Evolutionary conservation across 2,113 vertebrate genomes (phyloP), one percentile per base, ranked within the genome.

Genomic region (Patagioenas fasciata): DNA sequence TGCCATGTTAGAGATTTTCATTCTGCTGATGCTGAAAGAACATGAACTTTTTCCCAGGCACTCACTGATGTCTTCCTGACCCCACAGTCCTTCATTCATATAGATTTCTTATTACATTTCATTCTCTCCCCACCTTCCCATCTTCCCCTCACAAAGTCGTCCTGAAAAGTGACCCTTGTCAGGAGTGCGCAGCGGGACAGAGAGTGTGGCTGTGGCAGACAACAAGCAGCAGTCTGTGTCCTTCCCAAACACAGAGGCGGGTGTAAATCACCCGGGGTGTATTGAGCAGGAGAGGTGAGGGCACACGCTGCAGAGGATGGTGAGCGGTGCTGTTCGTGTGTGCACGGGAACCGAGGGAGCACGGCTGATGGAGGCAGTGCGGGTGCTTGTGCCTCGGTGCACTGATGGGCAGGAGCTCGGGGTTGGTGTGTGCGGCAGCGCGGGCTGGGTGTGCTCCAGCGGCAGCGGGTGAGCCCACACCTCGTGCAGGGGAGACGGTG

Each of bases 261-360:
- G 15, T n/a, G 48, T 7, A 48, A 15, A 36, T 24, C 5, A 31
- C 12, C 15, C 12, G 40, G 13, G 13, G 5, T 3, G 7, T 4
- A 9, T n/a, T 6, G 5, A n/a, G 53, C 19, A 51, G 50, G n/a
- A 48, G 40, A 42, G 56, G 32, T 0, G 8, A 51, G 21, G 24
- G 51, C 17, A 8, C 3, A 6, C 0, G 2, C 18, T 13, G 21
- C 57, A 44, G 62, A 6, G 1, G 10, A 5, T 3, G 26, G 47
- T 5, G 8, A 44, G 42, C 17, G 21, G 38, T 6, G 14, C 5
- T 38, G 17, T 24, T 36, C 0, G 0, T 34, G n/a, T 7, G 18
- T 21, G 25, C 34, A 7, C 7, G n/a, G 72, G 40, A 83, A n/a
- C 26, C 73, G 32, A 57, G 38, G 64, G 51, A 29, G 13, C 1